Evolutionary conservation across 1,140 invertebrate species (phyloP).

Genomic region (Dreissena rostriformis): DNA sequence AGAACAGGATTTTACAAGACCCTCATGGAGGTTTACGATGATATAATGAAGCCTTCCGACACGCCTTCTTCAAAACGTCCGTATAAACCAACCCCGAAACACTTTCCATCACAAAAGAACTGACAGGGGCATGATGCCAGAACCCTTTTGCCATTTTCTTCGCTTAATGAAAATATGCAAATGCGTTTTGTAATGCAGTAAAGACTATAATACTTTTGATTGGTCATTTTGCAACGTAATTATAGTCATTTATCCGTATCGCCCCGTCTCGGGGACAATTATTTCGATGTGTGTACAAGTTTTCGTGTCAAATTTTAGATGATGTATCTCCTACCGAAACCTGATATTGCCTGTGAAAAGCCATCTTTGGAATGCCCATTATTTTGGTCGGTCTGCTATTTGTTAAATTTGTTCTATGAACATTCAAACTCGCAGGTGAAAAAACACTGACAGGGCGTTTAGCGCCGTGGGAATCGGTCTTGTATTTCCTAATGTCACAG

Average conservation of each 20-base stretch:
- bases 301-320: conserved; percentile 58
- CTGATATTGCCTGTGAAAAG: conserved; percentile 48
- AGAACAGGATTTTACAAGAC: neutral
- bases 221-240: conserved; percentile 59
- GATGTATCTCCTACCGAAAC: conserved; percentile 46
- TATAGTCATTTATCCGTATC: conserved; percentile 55
- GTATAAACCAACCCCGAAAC: conserved; percentile 29
- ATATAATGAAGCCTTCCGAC: conserved; percentile 33
- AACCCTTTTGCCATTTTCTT: conserved; percentile 39
- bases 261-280: conserved; percentile 49
- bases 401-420: conserved; percentile 45
- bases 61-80: conserved; percentile 27
- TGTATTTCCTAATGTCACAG: conserved; percentile 57
- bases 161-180: conserved; percentile 59
- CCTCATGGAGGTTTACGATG: neutral
- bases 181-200: conserved; percentile 60
- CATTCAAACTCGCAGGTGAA: conserved; percentile 53
- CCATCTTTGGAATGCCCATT: conserved; percentile 53
- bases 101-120: conserved; percentile 32
- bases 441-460: conserved; percentile 44
- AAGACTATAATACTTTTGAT: conserved; percentile 51
- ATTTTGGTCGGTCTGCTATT: conserved; percentile 46
- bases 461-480: conserved; percentile 50
- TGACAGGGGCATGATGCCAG: conserved; percentile 50
- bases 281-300: conserved; percentile 56